These are phyloP conservation scores for Montipora capricornis DNA, from an alignment of 64 coral and sea anemone genomes.

Conservation along the genomic window DNA sequence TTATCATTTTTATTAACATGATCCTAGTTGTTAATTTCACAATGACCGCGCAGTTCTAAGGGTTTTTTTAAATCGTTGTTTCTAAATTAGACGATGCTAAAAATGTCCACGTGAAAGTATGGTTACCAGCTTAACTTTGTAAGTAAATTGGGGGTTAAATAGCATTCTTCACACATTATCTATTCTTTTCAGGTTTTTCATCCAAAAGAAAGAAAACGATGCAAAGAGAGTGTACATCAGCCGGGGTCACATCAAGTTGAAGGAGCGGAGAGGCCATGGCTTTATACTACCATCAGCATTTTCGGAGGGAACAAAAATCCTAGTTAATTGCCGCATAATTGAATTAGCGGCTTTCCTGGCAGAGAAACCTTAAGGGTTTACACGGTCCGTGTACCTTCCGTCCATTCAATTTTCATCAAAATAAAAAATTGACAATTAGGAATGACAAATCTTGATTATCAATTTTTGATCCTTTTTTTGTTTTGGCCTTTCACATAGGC, in stretches of 20 bases:
- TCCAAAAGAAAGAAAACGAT: not conserved
- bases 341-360: not conserved
- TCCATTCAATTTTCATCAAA: not conserved
- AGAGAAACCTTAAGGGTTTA: not conserved
- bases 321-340: not conserved
- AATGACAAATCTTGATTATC: too few relatives aligned
- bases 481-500: too few relatives aligned
- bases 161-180: not conserved
- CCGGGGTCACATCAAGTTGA: not conserved
- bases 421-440: too few relatives aligned
- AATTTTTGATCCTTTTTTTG: too few relatives aligned
- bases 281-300: not conserved
- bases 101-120: too few relatives aligned
- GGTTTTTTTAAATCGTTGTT: too few relatives aligned
- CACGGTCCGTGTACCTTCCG: not conserved
- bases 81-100: too few relatives aligned
- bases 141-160: too few relatives aligned
- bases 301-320: not conserved
- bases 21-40: too few relatives aligned
- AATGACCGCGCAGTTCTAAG: too few relatives aligned
- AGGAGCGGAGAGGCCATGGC: conserved; percentile 12
- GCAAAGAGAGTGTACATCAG: conserved; percentile 3
- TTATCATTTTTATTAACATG: too few relatives aligned
- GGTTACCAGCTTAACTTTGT: too few relatives aligned
- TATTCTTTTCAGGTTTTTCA: not conserved